These are phyloP conservation scores for Pantelozetes paolii DNA, from an alignment of 2,888 invertebrate genomes.

Conservation along the genomic window DNA sequence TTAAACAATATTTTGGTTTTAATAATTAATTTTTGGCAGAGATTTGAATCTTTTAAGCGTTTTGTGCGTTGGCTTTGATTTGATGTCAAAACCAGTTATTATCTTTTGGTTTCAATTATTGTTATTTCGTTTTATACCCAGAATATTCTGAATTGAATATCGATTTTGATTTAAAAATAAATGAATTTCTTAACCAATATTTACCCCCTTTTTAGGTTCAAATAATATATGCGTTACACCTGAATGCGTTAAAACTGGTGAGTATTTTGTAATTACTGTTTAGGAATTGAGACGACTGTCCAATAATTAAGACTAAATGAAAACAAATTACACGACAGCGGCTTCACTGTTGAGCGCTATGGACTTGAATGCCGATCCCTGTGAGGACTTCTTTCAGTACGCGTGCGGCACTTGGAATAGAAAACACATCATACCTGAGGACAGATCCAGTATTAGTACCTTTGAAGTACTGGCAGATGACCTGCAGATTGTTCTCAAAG, in stretches of 20 bases:
- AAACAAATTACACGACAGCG: conserved; percentile 54
- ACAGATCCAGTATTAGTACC: conserved; percentile 73
- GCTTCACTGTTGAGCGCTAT: conserved; percentile 73
- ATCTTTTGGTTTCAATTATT: not conserved
- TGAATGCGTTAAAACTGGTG: conserved; percentile 50
- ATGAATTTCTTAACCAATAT: not conserved
- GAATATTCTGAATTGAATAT: not conserved
- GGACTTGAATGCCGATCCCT: conserved; percentile 71
- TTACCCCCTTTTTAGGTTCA: not conserved
- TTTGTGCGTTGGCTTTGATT: not conserved
- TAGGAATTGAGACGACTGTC: not conserved
- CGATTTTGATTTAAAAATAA: conserved; percentile 16
- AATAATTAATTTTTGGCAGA: too few relatives aligned
- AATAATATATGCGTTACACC: conserved; percentile 48
- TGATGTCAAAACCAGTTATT: not conserved
- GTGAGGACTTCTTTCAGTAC: conserved; percentile 77
- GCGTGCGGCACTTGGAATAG: conserved; percentile 85
- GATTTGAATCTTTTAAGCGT: not conserved
- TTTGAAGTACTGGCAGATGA: conserved; percentile 81
- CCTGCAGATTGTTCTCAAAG: conserved; percentile 71
- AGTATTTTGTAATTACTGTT: conserved; percentile 29
- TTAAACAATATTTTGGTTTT: too few relatives aligned
- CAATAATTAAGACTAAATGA: not conserved
- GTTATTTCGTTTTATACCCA: too few relatives aligned
- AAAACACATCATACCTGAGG: conserved; percentile 77